phyloP scores from a whole-genome alignment of 1,140 invertebrate species.

The Drosophila melanogaster region Release_6_plus_ISO1_MT NT_033777.3:24475501-24476000 shows the following conservation, averaged over 20 bases:
- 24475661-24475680: conserved; percentile 75
- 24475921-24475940: conserved; percentile 42
- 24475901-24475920: conserved; percentile 6
- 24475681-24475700: conserved; percentile 71
- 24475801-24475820: conserved; percentile 37
- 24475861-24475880: conserved; percentile 76
- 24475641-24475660: conserved; percentile 74
- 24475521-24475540: conserved; percentile 58
- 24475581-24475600: conserved; percentile 40
- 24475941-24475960: conserved; percentile 7
- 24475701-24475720: conserved; percentile 76
- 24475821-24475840: conserved; percentile 63
- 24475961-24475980: conserved; percentile 24
- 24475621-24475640: conserved; percentile 47
- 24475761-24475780: conserved; percentile 37
- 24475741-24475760: conserved; percentile 1
- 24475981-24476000: conserved; percentile 29
- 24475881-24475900: conserved; percentile 64
- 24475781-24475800: conserved; percentile 29
- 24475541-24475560: conserved; percentile 62
- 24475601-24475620: conserved; percentile 27
- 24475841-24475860: conserved; percentile 60
- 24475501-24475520: conserved; percentile 50
- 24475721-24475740: conserved; percentile 80
- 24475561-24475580: conserved; percentile 32